Base-by-base conservation (phyloP, 2,888 invertebrate genomes). In the Rutpela maculata region DNA sequence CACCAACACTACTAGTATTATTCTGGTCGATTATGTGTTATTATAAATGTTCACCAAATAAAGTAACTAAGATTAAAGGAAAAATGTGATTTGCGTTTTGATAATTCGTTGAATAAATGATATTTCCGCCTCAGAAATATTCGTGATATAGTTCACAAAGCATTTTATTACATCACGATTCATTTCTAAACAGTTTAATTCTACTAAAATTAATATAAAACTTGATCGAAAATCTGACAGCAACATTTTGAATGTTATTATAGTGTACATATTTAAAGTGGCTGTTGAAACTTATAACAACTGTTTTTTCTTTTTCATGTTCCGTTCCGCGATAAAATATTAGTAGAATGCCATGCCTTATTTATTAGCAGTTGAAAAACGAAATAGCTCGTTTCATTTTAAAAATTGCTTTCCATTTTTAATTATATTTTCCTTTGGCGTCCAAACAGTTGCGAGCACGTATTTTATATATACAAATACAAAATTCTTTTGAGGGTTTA, bases 261-360 rank as follows among this genome's bases (percentile, higher is more conserved):
- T 19, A 66, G 38, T 17, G 50, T 60, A 67, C 57, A 43, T 15
- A 77, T 75, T 71, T 74, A 76, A 80, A 80, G 80, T 80, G 80
- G 69, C 78, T 80, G 78, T 78, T 78, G 78, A 80, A 80, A 78
- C 68, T 72, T 63, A 60, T 59, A 78, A 76, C 80, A 75, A 77
- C 77, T 78, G 77, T 75, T 78, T 75, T 63, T 56, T 56, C 31
- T 56, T 68, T 68, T 79, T 79, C 75, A 63, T 62, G 75, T 75
- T 73, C 19, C 38, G 75, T 75, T 73, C 19, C 38, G 19, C 19
- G 59, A 70, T 38, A 70, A 70, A 59, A 70, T 70, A 56, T 70
- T 57, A 35, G 55, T 68, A 59, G 69, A 59, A 22, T 59, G 69
- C 59, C 59, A 55, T 22, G 72, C 17, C 26, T 72, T 72, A 55